These are phyloP conservation scores for Neotoma lepida DNA, from an alignment of 2,113 vertebrate genomes.

Conservation along the genomic window DNA sequence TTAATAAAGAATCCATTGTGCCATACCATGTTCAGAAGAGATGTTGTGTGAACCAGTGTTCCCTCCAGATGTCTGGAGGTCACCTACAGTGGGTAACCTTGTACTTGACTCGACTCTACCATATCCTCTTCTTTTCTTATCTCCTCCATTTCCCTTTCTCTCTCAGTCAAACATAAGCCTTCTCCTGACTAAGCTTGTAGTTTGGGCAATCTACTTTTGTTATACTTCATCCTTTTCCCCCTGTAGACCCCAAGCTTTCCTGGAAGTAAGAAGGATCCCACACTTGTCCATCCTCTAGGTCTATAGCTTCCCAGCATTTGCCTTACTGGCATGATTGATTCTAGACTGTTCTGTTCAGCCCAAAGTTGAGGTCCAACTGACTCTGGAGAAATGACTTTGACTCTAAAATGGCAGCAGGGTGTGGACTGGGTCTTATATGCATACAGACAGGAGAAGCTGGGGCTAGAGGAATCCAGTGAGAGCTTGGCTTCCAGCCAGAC, in stretches of 20 bases:
- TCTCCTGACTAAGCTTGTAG: background rate
- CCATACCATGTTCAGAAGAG: background rate
- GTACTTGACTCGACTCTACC: too few species aligned
- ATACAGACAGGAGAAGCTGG: background rate
- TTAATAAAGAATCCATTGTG: background rate
- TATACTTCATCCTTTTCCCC: background rate
- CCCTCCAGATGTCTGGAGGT: too few species aligned
- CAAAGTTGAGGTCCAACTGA: background rate
- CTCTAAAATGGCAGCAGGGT: background rate
- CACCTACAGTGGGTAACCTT: background rate
- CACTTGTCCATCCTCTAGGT: background rate
- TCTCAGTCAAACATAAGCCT: background rate
- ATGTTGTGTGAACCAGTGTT: too few species aligned
- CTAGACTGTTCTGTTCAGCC: background rate
- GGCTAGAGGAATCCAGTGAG: background rate
- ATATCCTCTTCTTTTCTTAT: accelerated
- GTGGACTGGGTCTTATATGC: background rate
- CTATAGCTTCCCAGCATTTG: too few species aligned
- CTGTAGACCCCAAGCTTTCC: background rate
- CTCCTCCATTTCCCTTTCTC: too few species aligned
- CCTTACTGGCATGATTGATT: background rate
- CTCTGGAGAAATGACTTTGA: background rate
- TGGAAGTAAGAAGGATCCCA: background rate
- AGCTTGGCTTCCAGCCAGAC: background rate
- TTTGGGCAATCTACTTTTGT: background rate